A percentile compares a stretch with the other conserved stretches of the same genome.
phyloP scores from a whole-genome alignment of 1,140 invertebrate genomes.

The Pygmarrhopalites habei region DNA sequence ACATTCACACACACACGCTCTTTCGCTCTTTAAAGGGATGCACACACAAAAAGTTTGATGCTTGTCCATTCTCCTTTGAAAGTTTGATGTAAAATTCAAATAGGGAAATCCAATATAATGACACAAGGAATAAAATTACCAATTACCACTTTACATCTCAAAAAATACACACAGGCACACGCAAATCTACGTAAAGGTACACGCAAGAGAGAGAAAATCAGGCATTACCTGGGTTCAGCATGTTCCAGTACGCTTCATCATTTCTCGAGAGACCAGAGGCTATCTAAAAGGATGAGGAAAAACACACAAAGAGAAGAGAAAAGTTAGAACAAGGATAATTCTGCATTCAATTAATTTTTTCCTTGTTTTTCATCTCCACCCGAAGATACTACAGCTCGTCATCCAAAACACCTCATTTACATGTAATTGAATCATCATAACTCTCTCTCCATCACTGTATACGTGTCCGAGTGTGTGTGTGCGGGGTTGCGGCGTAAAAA shows the following conservation, averaged over 20 bases:
- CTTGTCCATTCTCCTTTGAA: not conserved
- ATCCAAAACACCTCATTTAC: too few species aligned
- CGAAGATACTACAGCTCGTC: too few species aligned
- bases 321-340: too few species aligned
- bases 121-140: not conserved
- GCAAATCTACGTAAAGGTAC: not conserved
- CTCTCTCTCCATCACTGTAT: too few species aligned
- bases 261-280: conserved; percentile 13
- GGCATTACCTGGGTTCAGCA: conserved; percentile 19
- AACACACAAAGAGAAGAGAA: too few species aligned
- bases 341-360: too few species aligned
- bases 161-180: not conserved
- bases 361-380: too few species aligned
- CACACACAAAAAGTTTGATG: not conserved
- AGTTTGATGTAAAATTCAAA: not conserved
- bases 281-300: conserved; percentile 9
- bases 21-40: too few species aligned
- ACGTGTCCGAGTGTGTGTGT: too few species aligned
- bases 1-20: too few species aligned
- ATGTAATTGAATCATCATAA: too few species aligned
- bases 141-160: not conserved
- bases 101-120: not conserved
- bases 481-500: too few species aligned
- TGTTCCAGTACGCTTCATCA: conserved; percentile 20
- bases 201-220: not conserved